Percentiles rank a stretch among this genome's conserved stretches.
Evolutionary conservation across 1,140 invertebrate species (phyloP).

Genomic region (Pogonomyrmex barbatus): DNA sequence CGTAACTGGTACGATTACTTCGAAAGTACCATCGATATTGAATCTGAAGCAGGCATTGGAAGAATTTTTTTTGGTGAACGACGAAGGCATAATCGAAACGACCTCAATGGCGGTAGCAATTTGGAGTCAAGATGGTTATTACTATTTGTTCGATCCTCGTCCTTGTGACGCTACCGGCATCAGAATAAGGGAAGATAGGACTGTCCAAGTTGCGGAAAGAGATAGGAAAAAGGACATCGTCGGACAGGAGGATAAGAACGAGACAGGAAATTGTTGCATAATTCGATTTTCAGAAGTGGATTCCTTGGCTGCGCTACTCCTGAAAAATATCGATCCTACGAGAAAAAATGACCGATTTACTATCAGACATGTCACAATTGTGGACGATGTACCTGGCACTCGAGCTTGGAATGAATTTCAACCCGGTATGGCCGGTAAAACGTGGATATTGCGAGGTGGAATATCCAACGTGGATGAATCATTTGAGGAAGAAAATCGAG

Average conservation of each 20-base stretch:
- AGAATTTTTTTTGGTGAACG: constrained; percentile 80
- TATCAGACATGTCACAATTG: constrained; percentile 74
- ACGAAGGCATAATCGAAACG: constrained; percentile 79
- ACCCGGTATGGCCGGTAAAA: constrained; percentile 74
- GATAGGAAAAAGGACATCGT: constrained; percentile 20
- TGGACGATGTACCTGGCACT: constrained; percentile 78
- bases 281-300: constrained; percentile 75
- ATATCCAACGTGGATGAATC: constrained; percentile 76
- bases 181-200: constrained; percentile 67
- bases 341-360: constrained; percentile 81
- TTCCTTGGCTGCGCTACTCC: constrained; percentile 65
- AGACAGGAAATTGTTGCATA: constrained; percentile 79
- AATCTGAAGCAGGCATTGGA: constrained; percentile 78
- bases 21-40: constrained; percentile 75
- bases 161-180: constrained; percentile 77
- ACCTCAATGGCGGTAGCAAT: constrained; percentile 75
- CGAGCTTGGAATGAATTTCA: constrained; percentile 80
- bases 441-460: constrained; percentile 79
- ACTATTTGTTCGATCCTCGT: constrained; percentile 81
- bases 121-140: constrained; percentile 80
- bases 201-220: constrained; percentile 44
- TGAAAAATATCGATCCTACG: constrained; percentile 74
- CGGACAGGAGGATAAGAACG: constrained; percentile 52
- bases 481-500: constrained; percentile 78
- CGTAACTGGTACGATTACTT: constrained; percentile 78